Conservation (phyloP, 2,797 vertebrate genomes). For the Lycodopsis pacificus region DNA sequence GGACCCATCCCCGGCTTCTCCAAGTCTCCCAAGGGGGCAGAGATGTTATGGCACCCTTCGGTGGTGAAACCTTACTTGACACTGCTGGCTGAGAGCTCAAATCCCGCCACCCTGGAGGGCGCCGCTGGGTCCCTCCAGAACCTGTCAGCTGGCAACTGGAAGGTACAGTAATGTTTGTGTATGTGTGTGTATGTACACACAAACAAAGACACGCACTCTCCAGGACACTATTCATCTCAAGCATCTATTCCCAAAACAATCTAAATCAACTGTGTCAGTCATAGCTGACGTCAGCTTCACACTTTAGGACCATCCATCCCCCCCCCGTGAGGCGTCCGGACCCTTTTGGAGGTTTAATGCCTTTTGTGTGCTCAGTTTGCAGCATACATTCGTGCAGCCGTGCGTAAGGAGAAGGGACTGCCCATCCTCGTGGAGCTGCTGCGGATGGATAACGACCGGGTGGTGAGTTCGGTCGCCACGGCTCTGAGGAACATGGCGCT, state of each 20-base stretch:
- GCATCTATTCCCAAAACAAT: constrained; percentile 20
- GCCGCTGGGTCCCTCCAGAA: constrained; percentile 98
- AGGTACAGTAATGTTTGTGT: constrained; percentile 83
- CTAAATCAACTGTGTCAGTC: constrained; percentile 8
- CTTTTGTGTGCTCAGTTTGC: constrained; percentile 86
- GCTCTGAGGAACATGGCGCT: constrained; percentile 97
- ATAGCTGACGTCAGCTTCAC: constrained; percentile 24
- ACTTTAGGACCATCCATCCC: constrained; percentile 12
- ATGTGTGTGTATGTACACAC: background rate
- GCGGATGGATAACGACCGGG: constrained; percentile 97
- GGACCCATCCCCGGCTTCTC: constrained; percentile 97
- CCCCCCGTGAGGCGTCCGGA: background rate
- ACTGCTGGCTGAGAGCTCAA: constrained; percentile 96
- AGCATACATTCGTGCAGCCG: constrained; percentile 95
- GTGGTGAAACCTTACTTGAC: constrained; percentile 98
- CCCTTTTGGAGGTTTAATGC: constrained; percentile 38
- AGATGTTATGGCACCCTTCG: constrained; percentile 98
- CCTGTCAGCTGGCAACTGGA: constrained; percentile 98
- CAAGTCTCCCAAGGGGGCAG: constrained; percentile 96
- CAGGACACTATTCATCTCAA: background rate
- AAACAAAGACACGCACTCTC: background rate
- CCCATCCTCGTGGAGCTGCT: constrained; percentile 98
- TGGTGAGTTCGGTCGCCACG: constrained; percentile 96
- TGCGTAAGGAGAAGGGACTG: constrained; percentile 97
- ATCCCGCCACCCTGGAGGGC: constrained; percentile 97